A percentile compares a stretch with the other conserved stretches of the same genome.
Evolutionary conservation across 2,888 invertebrate species (phyloP).

Genomic region (Mythimna albipuncta): DNA sequence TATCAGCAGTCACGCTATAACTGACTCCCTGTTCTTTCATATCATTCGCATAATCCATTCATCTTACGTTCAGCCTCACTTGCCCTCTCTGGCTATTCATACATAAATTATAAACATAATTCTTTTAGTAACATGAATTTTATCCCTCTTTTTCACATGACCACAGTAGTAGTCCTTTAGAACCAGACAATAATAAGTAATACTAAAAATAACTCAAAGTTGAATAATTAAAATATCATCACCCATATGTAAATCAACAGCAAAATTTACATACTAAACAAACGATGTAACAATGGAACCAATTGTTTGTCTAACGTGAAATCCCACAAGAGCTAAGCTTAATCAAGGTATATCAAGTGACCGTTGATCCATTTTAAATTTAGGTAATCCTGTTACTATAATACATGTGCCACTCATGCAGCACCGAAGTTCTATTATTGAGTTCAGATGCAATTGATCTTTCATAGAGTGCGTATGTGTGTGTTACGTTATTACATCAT

Average conservation of each 20-base stretch:
- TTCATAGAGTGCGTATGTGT: not conserved
- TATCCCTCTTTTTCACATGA: too few species aligned
- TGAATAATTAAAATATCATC: not conserved
- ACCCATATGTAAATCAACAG: slow-evolving; percentile 11
- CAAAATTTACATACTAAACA: slow-evolving; percentile 30
- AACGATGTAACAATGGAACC: slow-evolving; percentile 16
- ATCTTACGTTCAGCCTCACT: too few species aligned
- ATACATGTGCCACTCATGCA: slow-evolving; percentile 33
- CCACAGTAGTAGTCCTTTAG: too few species aligned
- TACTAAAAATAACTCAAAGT: not conserved
- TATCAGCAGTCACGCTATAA: too few species aligned
- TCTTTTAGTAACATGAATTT: too few species aligned
- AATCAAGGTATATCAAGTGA: slow-evolving; percentile 62
- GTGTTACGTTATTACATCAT: not conserved
- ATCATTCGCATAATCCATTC: too few species aligned
- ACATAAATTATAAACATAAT: too few species aligned
- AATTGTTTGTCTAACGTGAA: slow-evolving; percentile 59
- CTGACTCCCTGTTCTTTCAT: too few species aligned
- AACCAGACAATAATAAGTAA: not conserved
- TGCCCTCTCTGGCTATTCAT: too few species aligned
- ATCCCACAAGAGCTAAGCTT: slow-evolving; percentile 59
- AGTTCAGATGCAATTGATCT: slow-evolving; percentile 23
- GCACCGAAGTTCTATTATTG: not conserved
- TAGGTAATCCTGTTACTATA: slow-evolving; percentile 62
- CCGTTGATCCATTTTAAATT: slow-evolving; percentile 62